Conservation (phyloP, 2,797 vertebrate genomes). For the Periophthalmus magnuspinnatus region DNA sequence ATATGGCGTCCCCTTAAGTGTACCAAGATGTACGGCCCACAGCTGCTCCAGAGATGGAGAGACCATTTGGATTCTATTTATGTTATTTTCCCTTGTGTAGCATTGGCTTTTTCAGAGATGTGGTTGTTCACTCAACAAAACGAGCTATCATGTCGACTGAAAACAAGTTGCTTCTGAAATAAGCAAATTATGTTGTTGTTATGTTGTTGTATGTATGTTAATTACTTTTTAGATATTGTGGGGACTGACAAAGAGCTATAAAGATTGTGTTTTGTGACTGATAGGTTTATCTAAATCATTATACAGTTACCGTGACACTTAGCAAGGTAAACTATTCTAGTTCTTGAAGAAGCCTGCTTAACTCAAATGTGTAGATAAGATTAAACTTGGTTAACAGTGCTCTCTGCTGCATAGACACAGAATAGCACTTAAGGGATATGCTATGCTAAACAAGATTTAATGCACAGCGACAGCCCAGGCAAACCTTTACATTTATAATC, state of each 20-base stretch:
- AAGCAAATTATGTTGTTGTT: neutral
- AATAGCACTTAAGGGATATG: conserved; percentile 13
- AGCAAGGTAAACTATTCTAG: neutral
- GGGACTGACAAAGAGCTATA: neutral
- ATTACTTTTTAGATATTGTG: neutral
- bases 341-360: neutral
- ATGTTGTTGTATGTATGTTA: no score
- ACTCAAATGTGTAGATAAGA: neutral
- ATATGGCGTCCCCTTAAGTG: conserved; percentile 17
- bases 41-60: conserved; percentile 24
- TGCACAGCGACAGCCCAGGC: neutral
- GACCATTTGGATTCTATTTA: conserved; percentile 21
- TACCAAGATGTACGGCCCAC: conserved; percentile 12
- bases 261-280: neutral
- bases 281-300: neutral
- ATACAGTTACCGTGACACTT: neutral
- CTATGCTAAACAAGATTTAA: neutral
- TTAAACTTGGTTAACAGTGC: conserved; percentile 20
- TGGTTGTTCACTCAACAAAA: conserved; percentile 1
- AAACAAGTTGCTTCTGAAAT: neutral
- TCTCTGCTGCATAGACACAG: conserved; percentile 50
- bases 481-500: conserved; percentile 16
- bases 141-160: neutral
- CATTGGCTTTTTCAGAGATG: conserved; percentile 9
- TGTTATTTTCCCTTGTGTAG: conserved; percentile 9